Evolutionary conservation across 2,888 invertebrate species (phyloP).

Genomic region (Melikaiella ostensackeni): DNA sequence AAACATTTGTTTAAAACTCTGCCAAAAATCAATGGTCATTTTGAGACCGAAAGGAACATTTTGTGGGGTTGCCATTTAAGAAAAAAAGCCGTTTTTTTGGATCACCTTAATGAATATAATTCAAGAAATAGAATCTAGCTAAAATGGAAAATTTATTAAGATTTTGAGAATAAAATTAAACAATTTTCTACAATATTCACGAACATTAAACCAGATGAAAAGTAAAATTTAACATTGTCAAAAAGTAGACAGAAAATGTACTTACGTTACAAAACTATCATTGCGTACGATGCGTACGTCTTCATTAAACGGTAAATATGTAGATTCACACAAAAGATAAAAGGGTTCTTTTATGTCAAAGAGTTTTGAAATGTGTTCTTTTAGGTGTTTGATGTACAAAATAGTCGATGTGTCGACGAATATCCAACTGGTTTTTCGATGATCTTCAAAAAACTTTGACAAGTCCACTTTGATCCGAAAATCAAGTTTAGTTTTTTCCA

Average conservation of each 20-base stretch:
- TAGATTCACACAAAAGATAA: slow-evolving; percentile 67
- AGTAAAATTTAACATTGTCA: too few relatives aligned
- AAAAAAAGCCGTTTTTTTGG: too few relatives aligned
- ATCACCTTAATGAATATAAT: too few relatives aligned
- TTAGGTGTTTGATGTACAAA: slow-evolving; percentile 64
- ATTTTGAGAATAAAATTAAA: not conserved
- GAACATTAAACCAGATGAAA: not conserved
- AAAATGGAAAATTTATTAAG: too few relatives aligned
- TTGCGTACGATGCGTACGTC: slow-evolving; percentile 67
- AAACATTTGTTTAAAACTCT: too few relatives aligned
- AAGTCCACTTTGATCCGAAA: slow-evolving; percentile 70
- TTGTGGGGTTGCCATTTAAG: too few relatives aligned
- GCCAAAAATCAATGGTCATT: not conserved
- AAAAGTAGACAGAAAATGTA: slow-evolving; percentile 28
- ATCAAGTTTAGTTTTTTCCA: slow-evolving; percentile 52
- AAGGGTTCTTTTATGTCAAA: slow-evolving; percentile 72
- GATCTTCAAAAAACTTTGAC: slow-evolving; percentile 65
- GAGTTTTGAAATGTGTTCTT: slow-evolving; percentile 67
- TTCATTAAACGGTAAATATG: slow-evolving; percentile 70
- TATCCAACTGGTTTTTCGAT: slow-evolving; percentile 61
- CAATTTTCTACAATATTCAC: not conserved
- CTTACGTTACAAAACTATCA: slow-evolving; percentile 62
- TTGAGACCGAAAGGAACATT: too few relatives aligned
- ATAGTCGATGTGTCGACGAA: slow-evolving; percentile 67
- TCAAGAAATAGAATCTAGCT: too few relatives aligned